Conservation (phyloP, 1,140 invertebrate species). For the Cotesia chilonis region DNA sequence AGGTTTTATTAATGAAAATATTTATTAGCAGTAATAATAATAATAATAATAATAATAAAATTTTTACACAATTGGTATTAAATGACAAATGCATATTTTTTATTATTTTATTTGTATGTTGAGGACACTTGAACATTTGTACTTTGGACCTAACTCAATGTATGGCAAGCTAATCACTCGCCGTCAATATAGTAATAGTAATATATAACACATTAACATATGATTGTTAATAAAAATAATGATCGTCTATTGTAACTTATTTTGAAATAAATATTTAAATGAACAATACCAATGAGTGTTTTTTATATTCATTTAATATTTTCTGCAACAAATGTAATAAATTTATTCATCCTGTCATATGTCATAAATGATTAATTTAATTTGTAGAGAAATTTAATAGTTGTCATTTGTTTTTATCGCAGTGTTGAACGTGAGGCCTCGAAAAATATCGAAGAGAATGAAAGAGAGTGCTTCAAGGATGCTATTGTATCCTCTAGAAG, state of each 20-base stretch:
- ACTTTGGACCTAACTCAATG: constrained; percentile 5
- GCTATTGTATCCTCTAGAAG: constrained; percentile 59
- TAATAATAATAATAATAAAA: too few species aligned
- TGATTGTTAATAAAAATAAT: not conserved
- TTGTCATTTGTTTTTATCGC: constrained; percentile 23
- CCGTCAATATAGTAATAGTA: constrained; percentile 2
- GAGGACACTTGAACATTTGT: constrained; percentile 2
- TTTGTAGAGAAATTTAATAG: constrained; percentile 18
- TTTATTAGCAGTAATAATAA: too few species aligned
- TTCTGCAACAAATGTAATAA: not conserved
- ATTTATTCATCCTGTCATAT: not conserved
- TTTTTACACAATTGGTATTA: not conserved
- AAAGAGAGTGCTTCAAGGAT: constrained; percentile 59
- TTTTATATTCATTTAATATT: not conserved
- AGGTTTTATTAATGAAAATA: too few species aligned
- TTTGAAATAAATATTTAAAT: not conserved
- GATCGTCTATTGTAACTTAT: not conserved
- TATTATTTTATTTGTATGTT: not conserved
- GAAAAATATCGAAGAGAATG: constrained; percentile 61
- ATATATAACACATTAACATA: not conserved
- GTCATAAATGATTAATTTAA: constrained; percentile 5
- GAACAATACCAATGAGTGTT: not conserved
- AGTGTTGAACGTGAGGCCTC: constrained; percentile 60
- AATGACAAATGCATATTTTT: not conserved
- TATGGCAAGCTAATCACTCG: not conserved